These are phyloP conservation scores for Platypus cylindrus DNA, from an alignment of 2,888 invertebrate species.

Conservation along the genomic window DNA sequence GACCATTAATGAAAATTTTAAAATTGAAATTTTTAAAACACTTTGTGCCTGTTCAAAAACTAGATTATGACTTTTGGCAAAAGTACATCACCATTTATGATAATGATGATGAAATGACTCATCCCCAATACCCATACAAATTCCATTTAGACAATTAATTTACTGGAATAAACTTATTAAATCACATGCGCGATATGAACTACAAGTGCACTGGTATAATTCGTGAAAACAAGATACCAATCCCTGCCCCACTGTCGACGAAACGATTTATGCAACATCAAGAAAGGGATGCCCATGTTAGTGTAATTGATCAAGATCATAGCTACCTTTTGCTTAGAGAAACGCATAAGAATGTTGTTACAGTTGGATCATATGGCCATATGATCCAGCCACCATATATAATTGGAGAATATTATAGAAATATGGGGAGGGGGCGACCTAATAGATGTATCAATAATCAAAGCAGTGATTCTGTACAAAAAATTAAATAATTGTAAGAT, in stretches of 20 bases:
- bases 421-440: background rate
- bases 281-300: background rate
- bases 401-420: background rate
- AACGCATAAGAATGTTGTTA: constrained; percentile 1
- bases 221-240: constrained; percentile 1
- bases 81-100: too few species aligned
- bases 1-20: too few species aligned
- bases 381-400: background rate
- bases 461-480: too few species aligned
- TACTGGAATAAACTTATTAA: background rate
- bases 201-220: background rate
- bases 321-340: background rate
- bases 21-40: too few species aligned
- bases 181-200: background rate
- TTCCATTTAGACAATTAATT: background rate
- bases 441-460: background rate
- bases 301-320: background rate
- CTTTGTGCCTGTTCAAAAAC: too few species aligned
- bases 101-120: too few species aligned
- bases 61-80: too few species aligned
- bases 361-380: background rate
- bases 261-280: background rate
- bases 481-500: too few species aligned
- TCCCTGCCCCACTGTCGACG: background rate
- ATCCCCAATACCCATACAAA: constrained; percentile 2